Evolutionary conservation across 2,113 vertebrate species (phyloP), one percentile per base, ranked within the genome.

Genomic region (Damaliscus lunatus): DNA sequence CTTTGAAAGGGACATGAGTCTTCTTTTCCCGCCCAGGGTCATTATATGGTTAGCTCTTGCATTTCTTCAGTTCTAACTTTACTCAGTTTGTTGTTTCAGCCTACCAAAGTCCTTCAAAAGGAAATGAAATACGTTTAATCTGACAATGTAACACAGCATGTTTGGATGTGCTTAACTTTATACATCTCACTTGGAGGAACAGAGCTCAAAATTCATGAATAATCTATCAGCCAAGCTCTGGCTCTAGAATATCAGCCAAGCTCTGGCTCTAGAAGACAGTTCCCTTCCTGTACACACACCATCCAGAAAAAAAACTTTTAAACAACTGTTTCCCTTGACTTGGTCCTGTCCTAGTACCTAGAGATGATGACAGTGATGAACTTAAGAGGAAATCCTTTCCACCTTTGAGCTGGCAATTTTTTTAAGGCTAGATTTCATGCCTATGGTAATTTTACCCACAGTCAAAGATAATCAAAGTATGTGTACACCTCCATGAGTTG

Each of bases 101-200:
- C 12, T 52, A 55, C 21, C 64, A 25, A 90, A 94, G n/a, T 94
- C 29, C 81, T 97, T 94, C 94, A 78, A 84, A 92, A 88, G 86
- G 43, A 93, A 83, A 48, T 16, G 14, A 59, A 55, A 9, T 85
- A 33, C 17, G 31, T 93, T 85, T 90, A 60, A 74, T 62, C 81
- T 9, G 48, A 9, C 50, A n/a, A 59, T n/a, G 3, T 71, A 78
- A 88, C 2, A 1, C n/a, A 64, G 16, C 11, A 10, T 71, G 19
- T 90, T 86, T 84, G 29, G 25, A 83, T 87, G 6, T 77, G 25
- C 84, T 91, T 95, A 62, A 78, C n/a, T 59, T 81, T 97, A n/a
- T 90, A 80, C 77, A 29, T 91, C 36, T 57, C 29, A 71, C 3
- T 36, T 19, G 6, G 11, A 62, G 27, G 50, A 93, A 94, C 92